phyloP scores from a whole-genome alignment of 2,888 invertebrate species.

The Synanthedon vespiformis region DNA sequence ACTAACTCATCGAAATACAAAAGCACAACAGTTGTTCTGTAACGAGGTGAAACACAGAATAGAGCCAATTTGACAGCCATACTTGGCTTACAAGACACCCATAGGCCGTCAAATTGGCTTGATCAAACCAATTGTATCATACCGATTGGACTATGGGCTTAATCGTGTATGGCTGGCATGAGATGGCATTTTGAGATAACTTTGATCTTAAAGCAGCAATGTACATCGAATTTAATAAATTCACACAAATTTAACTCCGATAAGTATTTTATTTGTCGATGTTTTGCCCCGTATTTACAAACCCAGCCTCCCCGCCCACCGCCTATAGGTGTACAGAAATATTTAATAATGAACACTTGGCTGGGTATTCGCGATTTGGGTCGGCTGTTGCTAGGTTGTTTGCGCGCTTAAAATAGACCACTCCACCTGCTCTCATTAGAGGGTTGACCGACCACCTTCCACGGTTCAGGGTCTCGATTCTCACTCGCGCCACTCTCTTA shows the following conservation, averaged over 20 bases:
- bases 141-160: too few relatives aligned
- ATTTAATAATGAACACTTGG: not conserved
- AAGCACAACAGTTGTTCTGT: too few relatives aligned
- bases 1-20: too few relatives aligned
- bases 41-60: too few relatives aligned
- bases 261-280: not conserved
- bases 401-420: not conserved
- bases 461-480: not conserved
- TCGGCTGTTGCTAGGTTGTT: not conserved
- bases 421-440: not conserved
- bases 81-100: too few relatives aligned
- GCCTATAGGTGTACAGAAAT: not conserved
- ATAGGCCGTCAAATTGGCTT: too few relatives aligned
- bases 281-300: not conserved
- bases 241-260: not conserved
- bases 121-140: too few relatives aligned
- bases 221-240: not conserved
- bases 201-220: too few relatives aligned
- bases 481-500: not conserved
- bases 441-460: not conserved
- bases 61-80: too few relatives aligned
- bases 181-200: too few relatives aligned
- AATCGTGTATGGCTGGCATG: too few relatives aligned
- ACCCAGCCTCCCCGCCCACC: not conserved
- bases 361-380: not conserved